Conservation (phyloP, 2,888 invertebrate genomes). For the Mesochorus sp. region DNA sequence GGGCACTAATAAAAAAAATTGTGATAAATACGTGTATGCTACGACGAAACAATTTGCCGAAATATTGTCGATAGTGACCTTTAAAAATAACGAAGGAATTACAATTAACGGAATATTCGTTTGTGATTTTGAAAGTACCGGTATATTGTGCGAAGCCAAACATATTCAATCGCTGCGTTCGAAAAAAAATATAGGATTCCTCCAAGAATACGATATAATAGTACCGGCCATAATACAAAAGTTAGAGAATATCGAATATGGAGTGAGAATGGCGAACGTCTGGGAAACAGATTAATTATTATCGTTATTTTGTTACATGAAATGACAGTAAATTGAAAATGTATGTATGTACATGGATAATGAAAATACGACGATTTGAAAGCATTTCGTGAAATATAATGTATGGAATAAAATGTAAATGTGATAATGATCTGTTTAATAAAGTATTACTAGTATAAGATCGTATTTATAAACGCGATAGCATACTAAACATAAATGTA, state of each 20-base stretch:
- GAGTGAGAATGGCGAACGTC: conserved; percentile 16
- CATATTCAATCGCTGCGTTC: neutral
- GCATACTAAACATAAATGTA: no score
- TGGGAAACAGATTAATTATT: conserved; percentile 21
- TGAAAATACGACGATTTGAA: no score
- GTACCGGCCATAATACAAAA: neutral
- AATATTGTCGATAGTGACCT: neutral
- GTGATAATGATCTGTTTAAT: no score
- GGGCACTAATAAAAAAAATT: neutral
- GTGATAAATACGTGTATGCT: conserved; percentile 13
- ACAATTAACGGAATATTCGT: neutral
- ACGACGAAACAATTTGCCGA: neutral
- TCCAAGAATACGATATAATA: neutral
- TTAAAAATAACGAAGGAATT: neutral
- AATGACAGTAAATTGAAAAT: no score
- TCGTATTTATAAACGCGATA: no score
- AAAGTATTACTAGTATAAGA: no score
- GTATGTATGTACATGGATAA: no score
- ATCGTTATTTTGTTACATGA: neutral
- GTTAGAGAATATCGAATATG: neutral
- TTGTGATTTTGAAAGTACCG: neutral
- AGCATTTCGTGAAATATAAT: no score
- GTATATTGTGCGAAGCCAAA: conserved; percentile 1
- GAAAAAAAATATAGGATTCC: neutral
- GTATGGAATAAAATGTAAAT: no score